Conservation (phyloP, 2,113 vertebrate genomes). For the Oncorhynchus nerka region DNA sequence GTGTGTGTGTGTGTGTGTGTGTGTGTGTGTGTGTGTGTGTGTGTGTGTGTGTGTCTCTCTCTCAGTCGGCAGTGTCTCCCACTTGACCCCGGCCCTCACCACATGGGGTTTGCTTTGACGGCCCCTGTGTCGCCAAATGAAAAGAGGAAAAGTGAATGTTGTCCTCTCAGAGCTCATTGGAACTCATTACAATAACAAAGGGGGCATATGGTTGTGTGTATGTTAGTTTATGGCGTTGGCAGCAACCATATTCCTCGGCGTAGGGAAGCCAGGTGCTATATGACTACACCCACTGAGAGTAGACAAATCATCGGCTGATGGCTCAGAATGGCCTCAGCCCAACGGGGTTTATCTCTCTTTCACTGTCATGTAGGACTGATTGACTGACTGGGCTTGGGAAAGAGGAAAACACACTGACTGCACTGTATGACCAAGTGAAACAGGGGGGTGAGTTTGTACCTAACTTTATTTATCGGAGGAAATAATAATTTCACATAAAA, state of each 20-base stretch:
- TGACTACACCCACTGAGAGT: conserved; percentile 85
- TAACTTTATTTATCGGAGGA: too few species aligned
- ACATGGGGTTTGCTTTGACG: conserved; percentile 74
- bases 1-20: not conserved
- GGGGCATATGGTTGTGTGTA: conserved; percentile 91
- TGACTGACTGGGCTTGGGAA: not conserved
- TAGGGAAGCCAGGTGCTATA: conserved; percentile 87
- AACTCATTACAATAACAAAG: conserved; percentile 89
- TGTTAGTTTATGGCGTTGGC: conserved; percentile 79
- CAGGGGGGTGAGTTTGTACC: too few species aligned
- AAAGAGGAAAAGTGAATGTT: conserved; percentile 79
- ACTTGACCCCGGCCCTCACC: conserved; percentile 82
- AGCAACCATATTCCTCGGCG: conserved; percentile 76
- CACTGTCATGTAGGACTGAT: not conserved
- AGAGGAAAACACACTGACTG: not conserved
- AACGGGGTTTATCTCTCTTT: conserved; percentile 19
- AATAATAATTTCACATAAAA: not conserved
- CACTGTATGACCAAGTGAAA: too few species aligned
- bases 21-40: conserved; percentile 4
- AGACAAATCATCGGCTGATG: conserved; percentile 75
- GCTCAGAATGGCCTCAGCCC: conserved; percentile 51
- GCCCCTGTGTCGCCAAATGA: conserved; percentile 66
- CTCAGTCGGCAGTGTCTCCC: conserved; percentile 74
- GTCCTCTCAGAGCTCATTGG: conserved; percentile 80
- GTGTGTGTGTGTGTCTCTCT: conserved; percentile 9